Evolutionary conservation across 92 coral and sea anemone genomes (phyloP).

Genomic region (Zoanthus sansibaricus): DNA sequence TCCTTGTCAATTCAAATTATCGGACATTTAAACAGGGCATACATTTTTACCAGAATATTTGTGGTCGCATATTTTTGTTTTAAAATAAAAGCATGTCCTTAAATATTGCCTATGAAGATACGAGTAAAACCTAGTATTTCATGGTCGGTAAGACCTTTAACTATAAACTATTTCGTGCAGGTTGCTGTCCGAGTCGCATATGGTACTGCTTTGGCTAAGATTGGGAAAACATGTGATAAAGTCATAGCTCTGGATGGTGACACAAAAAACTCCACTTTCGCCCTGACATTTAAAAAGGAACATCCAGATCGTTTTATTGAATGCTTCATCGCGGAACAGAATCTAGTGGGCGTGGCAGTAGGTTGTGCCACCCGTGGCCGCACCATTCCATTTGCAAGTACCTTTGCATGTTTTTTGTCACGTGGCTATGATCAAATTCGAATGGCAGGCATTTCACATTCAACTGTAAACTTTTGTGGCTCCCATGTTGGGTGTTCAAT

Average conservation of each 20-base stretch:
- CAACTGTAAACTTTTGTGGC: constrained; percentile 94
- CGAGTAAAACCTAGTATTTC: too few species aligned
- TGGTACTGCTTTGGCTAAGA: constrained; percentile 82
- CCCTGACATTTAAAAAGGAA: constrained; percentile 78
- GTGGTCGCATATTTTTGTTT: not conserved
- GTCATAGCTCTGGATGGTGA: constrained; percentile 95
- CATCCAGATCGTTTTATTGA: constrained; percentile 89
- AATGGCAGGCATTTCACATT: constrained; percentile 92
- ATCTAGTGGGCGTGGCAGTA: constrained; percentile 96
- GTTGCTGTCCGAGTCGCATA: constrained; percentile 92
- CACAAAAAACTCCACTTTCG: constrained; percentile 92
- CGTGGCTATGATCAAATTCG: constrained; percentile 96
- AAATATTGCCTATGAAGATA: too few species aligned
- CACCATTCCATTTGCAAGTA: constrained; percentile 93
- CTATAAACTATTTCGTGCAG: constrained; percentile 41
- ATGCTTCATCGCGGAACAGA: constrained; percentile 98
- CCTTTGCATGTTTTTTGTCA: constrained; percentile 90
- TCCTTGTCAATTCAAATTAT: too few species aligned
- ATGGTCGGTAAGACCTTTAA: too few species aligned
- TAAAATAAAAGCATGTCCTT: too few species aligned
- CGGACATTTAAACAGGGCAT: too few species aligned
- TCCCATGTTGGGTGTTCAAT: constrained; percentile 97
- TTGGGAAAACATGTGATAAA: constrained; percentile 79
- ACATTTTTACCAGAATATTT: too few species aligned
- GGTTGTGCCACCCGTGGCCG: constrained; percentile 95